Evolutionary conservation across 2,888 invertebrate species (phyloP).

Genomic region (Drosophila longiperda): DNA sequence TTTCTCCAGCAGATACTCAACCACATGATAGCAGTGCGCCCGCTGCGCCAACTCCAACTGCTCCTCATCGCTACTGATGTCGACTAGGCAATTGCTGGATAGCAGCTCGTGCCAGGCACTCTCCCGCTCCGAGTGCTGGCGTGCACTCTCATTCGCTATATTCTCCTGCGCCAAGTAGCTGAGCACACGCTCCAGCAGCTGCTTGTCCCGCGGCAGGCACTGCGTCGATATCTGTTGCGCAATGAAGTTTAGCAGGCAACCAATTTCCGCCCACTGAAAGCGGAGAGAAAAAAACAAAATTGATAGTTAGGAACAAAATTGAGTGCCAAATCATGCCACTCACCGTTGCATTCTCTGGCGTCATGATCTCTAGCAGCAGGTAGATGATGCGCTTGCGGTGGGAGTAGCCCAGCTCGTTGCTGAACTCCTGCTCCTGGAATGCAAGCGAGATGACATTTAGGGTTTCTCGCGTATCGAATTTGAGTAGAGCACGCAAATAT

Average conservation of each 20-base stretch:
- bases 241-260: slow-evolving; percentile 88
- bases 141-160: slow-evolving; percentile 82
- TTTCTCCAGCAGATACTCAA: slow-evolving; percentile 89
- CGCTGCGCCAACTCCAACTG: slow-evolving; percentile 88
- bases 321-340: slow-evolving; percentile 72
- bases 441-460: slow-evolving; percentile 93
- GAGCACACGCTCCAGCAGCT: slow-evolving; percentile 87
- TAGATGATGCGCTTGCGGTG: slow-evolving; percentile 92
- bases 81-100: slow-evolving; percentile 87
- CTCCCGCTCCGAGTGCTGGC: slow-evolving; percentile 89
- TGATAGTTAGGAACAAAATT: neutral
- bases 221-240: slow-evolving; percentile 87
- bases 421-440: slow-evolving; percentile 92
- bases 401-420: slow-evolving; percentile 89
- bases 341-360: slow-evolving; percentile 88
- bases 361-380: slow-evolving; percentile 91
- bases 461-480: slow-evolving; percentile 94
- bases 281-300: neutral
- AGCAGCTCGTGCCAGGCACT: slow-evolving; percentile 90
- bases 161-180: slow-evolving; percentile 86
- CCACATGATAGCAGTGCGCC: slow-evolving; percentile 90
- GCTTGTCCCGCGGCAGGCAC: slow-evolving; percentile 83
- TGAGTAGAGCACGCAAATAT: slow-evolving; percentile 90
- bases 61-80: slow-evolving; percentile 87
- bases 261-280: slow-evolving; percentile 85